Evolutionary conservation across 2,797 vertebrate species (phyloP).

Genomic region (Percopsis omiscomaycus): DNA sequence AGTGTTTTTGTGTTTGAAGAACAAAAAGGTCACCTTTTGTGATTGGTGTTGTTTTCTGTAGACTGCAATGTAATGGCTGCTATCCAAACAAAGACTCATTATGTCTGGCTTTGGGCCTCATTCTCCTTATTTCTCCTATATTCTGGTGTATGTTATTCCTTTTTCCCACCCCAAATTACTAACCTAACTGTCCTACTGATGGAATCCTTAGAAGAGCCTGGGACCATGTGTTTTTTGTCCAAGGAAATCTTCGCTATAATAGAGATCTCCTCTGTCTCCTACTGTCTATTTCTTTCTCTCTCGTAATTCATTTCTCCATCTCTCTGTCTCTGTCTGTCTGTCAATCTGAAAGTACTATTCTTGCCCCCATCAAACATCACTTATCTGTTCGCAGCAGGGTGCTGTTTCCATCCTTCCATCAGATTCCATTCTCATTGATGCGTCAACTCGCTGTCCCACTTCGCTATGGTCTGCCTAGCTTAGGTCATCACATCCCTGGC

Average conservation of each 20-base stretch:
- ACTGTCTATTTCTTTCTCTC: neutral
- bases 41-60: neutral
- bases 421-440: neutral
- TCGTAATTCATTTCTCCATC: neutral
- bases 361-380: neutral
- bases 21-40: neutral
- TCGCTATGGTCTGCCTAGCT: constrained; percentile 10
- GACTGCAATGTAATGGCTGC: neutral
- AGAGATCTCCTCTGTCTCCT: constrained; percentile 10
- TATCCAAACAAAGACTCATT: neutral
- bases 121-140: neutral
- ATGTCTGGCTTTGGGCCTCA: neutral
- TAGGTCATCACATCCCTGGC: constrained; percentile 6
- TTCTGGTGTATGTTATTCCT: neutral
- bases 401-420: constrained; percentile 4
- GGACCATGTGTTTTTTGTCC: constrained; percentile 40
- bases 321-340: neutral
- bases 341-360: neutral
- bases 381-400: neutral
- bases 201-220: neutral
- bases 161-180: constrained; percentile 7
- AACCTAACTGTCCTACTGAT: constrained; percentile 4
- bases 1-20: too few species aligned
- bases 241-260: constrained; percentile 15
- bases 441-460: neutral